These are phyloP conservation scores for Chelonus formosanus DNA, from an alignment of 2,888 invertebrate genomes.

Conservation along the genomic window DNA sequence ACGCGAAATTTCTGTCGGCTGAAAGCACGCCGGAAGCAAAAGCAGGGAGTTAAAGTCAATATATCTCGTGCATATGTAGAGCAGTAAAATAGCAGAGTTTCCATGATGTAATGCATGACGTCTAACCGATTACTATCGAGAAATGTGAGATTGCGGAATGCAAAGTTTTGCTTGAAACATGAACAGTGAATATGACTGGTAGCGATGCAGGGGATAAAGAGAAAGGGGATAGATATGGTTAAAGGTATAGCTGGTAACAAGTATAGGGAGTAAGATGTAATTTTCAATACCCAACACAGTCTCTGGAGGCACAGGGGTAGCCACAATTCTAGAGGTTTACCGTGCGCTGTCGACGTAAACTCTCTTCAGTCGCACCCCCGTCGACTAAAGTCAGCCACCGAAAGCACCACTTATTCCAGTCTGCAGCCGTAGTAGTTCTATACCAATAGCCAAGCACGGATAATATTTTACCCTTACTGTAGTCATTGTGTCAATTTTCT, in stretches of 20 bases:
- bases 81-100: not conserved
- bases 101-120: not conserved
- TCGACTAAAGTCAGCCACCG: conserved; percentile 39
- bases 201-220: too few relatives aligned
- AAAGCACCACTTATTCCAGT: conserved; percentile 43
- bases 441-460: too few relatives aligned
- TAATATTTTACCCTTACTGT: conserved; percentile 2
- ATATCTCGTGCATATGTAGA: conserved; percentile 5
- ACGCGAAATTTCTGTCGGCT: conserved; percentile 24
- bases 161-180: too few relatives aligned
- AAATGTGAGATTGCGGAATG: too few relatives aligned
- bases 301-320: conserved; percentile 53
- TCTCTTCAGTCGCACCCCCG: conserved; percentile 59
- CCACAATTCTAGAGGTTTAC: conserved; percentile 63
- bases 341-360: conserved; percentile 64
- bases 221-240: conserved; percentile 4
- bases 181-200: too few relatives aligned
- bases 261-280: conserved; percentile 59
- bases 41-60: conserved; percentile 4
- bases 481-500: not conserved
- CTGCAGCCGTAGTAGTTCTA: not conserved
- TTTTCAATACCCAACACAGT: conserved; percentile 59
- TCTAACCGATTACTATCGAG: conserved; percentile 22
- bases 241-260: conserved; percentile 35
- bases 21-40: conserved; percentile 41